These are phyloP conservation scores for Erynnis tages DNA, from an alignment of 2,888 invertebrate species.

Conservation along the genomic window DNA sequence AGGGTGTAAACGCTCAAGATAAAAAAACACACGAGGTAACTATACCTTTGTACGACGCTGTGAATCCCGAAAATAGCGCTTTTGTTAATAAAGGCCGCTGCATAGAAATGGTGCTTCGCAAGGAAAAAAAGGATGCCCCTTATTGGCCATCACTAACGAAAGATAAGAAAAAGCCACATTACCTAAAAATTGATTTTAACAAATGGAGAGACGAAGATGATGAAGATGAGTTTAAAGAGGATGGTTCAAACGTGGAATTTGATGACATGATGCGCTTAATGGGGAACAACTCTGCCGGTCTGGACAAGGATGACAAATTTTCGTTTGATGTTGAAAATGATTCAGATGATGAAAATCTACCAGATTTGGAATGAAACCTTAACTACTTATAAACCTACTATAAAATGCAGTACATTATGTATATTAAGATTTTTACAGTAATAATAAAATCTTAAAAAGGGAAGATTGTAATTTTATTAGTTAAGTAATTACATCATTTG, in stretches of 20 bases:
- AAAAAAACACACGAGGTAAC: slow-evolving; percentile 93
- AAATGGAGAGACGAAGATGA: slow-evolving; percentile 99
- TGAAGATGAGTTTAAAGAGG: slow-evolving; percentile 88
- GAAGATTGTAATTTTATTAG: slow-evolving; percentile 39
- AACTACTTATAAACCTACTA: slow-evolving; percentile 52
- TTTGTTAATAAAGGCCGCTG: slow-evolving; percentile 87
- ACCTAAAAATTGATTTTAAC: slow-evolving; percentile 98
- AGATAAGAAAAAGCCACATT: slow-evolving; percentile 94
- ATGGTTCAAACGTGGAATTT: slow-evolving; percentile 74
- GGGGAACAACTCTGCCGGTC: slow-evolving; percentile 76
- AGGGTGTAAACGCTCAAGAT: slow-evolving; percentile 92
- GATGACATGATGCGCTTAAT: slow-evolving; percentile 89
- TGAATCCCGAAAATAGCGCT: slow-evolving; percentile 89
- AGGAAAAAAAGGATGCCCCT: slow-evolving; percentile 86
- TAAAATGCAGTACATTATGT: slow-evolving; percentile 69
- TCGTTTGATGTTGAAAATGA: slow-evolving; percentile 89
- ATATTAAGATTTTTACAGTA: slow-evolving; percentile 77
- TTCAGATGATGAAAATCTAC: slow-evolving; percentile 90
- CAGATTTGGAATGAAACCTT: slow-evolving; percentile 84
- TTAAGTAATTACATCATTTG: background rate
- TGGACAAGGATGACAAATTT: slow-evolving; percentile 83
- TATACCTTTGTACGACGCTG: slow-evolving; percentile 90
- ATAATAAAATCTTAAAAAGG: slow-evolving; percentile 61
- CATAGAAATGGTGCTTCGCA: slow-evolving; percentile 87
- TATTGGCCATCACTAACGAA: slow-evolving; percentile 95